Evolutionary conservation across 1,140 invertebrate species (phyloP).

Genomic region (Solenopsis invicta): DNA sequence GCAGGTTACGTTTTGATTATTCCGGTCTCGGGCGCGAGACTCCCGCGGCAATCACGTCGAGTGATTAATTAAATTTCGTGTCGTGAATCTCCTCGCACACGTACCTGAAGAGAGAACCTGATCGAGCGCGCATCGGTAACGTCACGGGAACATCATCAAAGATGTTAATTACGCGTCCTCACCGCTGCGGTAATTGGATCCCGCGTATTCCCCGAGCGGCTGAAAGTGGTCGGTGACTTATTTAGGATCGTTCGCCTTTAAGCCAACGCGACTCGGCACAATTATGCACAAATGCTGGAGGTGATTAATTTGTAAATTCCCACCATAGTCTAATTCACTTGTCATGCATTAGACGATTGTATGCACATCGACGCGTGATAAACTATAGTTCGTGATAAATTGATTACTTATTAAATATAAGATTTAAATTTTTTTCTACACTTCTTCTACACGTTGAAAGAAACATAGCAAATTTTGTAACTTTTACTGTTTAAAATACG

Average conservation of each 20-base stretch:
- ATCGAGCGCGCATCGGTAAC: conserved; percentile 40
- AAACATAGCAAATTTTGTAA: neutral
- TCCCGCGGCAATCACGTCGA: conserved; percentile 25
- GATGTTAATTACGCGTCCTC: conserved; percentile 63
- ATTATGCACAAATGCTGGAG: conserved; percentile 22
- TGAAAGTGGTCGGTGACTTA: conserved; percentile 21
- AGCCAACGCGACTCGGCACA: neutral
- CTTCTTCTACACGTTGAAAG: neutral
- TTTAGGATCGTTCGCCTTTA: conserved; percentile 29
- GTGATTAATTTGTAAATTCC: conserved; percentile 46
- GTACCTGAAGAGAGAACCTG: neutral
- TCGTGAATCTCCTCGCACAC: neutral
- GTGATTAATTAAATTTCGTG: conserved; percentile 57
- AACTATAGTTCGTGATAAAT: neutral
- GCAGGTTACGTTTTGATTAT: conserved; percentile 47
- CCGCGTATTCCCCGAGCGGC: conserved; percentile 13
- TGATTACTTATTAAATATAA: neutral
- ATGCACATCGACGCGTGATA: neutral
- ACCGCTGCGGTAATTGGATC: conserved; percentile 54
- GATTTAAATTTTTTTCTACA: neutral
- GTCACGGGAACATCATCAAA: conserved; percentile 45
- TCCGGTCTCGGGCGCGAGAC: neutral
- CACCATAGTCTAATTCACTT: neutral
- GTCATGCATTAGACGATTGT: neutral
- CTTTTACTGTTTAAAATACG: neutral